These are phyloP conservation scores for Gadus chalcogrammus DNA, from an alignment of 2,113 vertebrate species.

Conservation along the genomic window DNA sequence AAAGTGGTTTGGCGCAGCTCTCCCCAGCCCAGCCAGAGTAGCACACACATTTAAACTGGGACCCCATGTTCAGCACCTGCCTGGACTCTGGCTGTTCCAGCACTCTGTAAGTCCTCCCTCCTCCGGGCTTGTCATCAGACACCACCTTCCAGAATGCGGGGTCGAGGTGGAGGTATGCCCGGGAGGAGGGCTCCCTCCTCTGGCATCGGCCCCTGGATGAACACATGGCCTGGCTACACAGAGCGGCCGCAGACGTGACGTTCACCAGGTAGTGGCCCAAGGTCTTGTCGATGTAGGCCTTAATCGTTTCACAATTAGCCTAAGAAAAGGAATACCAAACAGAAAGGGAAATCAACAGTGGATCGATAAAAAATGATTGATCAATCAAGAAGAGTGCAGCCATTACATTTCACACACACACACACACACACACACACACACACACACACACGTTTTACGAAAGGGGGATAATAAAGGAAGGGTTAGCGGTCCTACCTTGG, in stretches of 20 bases:
- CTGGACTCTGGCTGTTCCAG: slow-evolving; percentile 27
- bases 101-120: slow-evolving; percentile 40
- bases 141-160: slow-evolving; percentile 57
- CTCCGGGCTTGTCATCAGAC: slow-evolving; percentile 26
- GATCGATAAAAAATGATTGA: neutral
- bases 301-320: slow-evolving; percentile 58
- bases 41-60: slow-evolving; percentile 69
- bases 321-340: slow-evolving; percentile 19
- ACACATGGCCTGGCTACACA: slow-evolving; percentile 70
- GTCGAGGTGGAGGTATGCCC: slow-evolving; percentile 71
- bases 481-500: slow-evolving; percentile 50
- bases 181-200: slow-evolving; percentile 40
- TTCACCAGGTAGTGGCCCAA: slow-evolving; percentile 76
- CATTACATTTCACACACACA: neutral
- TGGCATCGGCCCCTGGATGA: slow-evolving; percentile 69
- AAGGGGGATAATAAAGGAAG: neutral
- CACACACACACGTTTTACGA: too few species aligned
- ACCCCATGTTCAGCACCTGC: slow-evolving; percentile 20
- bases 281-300: slow-evolving; percentile 60
- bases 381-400: neutral
- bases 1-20: slow-evolving; percentile 47
- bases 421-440: too few species aligned
- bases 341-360: too few species aligned
- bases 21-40: slow-evolving; percentile 67
- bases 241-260: slow-evolving; percentile 63